Percentiles rank a stretch among this genome's conserved stretches.
phyloP scores from a whole-genome alignment of 2,113 vertebrate genomes.

The Diadophis punctatus region DNA sequence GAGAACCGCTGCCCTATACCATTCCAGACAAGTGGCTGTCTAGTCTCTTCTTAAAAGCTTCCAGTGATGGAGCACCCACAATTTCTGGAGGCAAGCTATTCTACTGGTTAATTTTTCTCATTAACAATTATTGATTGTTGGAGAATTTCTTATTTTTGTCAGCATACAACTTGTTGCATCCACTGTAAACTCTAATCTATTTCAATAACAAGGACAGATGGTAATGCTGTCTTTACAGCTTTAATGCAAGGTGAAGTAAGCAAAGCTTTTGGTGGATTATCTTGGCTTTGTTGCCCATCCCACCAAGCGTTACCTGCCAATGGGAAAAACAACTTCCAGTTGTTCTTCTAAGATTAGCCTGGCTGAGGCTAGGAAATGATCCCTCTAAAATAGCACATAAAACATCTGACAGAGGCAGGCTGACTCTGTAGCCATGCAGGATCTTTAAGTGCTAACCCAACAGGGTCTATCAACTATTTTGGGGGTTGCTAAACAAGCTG shows the following conservation, averaged over 20 bases:
- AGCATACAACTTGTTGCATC: background rate
- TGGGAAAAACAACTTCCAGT: background rate
- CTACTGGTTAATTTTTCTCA: background rate
- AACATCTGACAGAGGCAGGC: background rate
- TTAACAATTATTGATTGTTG: background rate
- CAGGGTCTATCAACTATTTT: background rate
- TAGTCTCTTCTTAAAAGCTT: background rate
- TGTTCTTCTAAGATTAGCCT: background rate
- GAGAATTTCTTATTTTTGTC: background rate
- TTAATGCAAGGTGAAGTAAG: background rate
- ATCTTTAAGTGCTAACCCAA: background rate
- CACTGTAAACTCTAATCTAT: background rate
- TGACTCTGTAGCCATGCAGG: background rate
- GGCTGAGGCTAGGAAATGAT: background rate
- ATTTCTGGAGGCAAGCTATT: background rate
- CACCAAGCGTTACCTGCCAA: background rate
- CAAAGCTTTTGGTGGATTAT: background rate
- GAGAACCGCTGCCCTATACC: too few relatives aligned
- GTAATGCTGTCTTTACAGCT: background rate
- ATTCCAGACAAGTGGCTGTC: background rate
- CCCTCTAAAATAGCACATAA: background rate
- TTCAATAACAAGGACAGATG: background rate
- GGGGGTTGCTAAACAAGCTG: background rate
- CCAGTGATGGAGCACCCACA: background rate
- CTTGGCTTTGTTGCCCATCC: background rate